phyloP scores from a whole-genome alignment of 2,113 vertebrate genomes.

The Phylloscopus whistleri region DNA sequence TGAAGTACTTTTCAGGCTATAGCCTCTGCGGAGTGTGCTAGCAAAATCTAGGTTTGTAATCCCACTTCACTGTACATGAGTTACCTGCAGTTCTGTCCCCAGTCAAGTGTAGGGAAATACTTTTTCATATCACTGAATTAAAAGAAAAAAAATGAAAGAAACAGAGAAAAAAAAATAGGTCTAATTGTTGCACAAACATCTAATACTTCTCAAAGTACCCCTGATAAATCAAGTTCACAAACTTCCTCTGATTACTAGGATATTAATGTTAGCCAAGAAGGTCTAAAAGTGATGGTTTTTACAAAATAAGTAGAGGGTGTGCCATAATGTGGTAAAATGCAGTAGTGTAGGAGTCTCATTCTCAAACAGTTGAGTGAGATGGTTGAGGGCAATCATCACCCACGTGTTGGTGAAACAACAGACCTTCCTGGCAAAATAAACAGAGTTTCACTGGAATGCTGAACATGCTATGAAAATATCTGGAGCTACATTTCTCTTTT shows the following conservation, averaged over 20 bases:
- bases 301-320: slow-evolving; percentile 8
- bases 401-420: neutral
- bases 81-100: neutral
- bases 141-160: neutral
- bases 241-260: neutral
- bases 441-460: neutral
- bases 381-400: slow-evolving; percentile 11
- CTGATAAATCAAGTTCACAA: neutral
- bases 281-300: neutral
- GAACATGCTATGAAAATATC: neutral
- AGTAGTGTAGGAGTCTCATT: neutral
- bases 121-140: neutral
- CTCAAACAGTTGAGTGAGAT: neutral
- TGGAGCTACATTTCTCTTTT: neutral
- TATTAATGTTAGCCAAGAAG: neutral
- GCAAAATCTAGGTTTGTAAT: neutral
- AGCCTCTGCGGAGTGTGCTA: neutral
- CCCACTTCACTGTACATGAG: neutral
- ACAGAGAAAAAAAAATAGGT: neutral
- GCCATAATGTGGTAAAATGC: neutral
- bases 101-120: neutral
- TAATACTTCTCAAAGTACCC: neutral
- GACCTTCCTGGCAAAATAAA: neutral
- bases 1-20: neutral
- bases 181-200: neutral